phyloP scores from a whole-genome alignment of 2,888 invertebrate species.

The Drosophila limbata region DNA sequence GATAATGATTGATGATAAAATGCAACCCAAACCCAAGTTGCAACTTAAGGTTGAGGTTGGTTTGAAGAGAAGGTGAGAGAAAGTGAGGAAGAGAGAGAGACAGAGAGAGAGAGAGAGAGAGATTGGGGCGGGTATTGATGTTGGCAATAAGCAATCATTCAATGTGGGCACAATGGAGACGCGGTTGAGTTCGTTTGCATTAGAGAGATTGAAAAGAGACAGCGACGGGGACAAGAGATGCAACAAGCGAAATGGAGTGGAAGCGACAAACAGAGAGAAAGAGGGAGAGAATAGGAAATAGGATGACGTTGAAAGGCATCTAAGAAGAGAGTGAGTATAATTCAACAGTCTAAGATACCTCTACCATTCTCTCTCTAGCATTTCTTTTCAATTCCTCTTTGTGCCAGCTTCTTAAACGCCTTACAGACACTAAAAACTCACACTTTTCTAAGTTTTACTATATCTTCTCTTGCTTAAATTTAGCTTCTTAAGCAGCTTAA shows the following conservation, averaged over 20 bases:
- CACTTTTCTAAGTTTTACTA: neutral
- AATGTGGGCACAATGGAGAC: conserved; percentile 55
- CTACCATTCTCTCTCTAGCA: neutral
- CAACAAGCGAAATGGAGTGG: conserved; percentile 23
- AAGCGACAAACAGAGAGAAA: conserved; percentile 7
- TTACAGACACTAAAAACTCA: neutral
- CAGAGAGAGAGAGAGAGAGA: neutral
- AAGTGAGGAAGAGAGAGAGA: neutral
- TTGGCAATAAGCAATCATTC: conserved; percentile 76
- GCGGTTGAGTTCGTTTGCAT: conserved; percentile 49
- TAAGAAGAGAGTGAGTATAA: neutral
- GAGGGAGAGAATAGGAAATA: neutral
- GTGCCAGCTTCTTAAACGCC: conserved; percentile 4
- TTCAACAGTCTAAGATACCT: neutral
- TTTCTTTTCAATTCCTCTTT: neutral
- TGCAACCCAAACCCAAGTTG: conserved; percentile 47
- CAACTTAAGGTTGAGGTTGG: neutral
- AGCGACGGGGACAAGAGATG: conserved; percentile 5
- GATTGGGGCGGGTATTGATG: conserved; percentile 7
- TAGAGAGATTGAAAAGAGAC: conserved; percentile 57
- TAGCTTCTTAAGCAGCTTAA: neutral
- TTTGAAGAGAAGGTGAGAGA: neutral
- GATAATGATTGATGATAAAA: conserved; percentile 77
- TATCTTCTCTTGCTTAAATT: neutral
- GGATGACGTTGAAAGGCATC: neutral